Base-by-base conservation (phyloP, 2,888 invertebrate genomes). In the Buathra laborator region DNA sequence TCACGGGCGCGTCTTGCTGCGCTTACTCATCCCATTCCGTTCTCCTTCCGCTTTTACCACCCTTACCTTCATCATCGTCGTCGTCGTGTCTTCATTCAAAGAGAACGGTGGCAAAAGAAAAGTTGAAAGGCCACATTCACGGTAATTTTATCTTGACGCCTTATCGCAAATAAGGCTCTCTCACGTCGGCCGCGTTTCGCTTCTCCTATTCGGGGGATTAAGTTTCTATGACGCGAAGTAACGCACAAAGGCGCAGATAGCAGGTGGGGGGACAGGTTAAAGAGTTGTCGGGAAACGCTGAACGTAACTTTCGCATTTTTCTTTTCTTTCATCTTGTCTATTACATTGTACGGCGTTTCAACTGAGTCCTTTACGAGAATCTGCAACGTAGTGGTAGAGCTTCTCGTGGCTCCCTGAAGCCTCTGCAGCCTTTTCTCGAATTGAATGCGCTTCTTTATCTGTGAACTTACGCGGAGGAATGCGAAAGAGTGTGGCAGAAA, bases 71-170 rank as follows among this genome's bases (percentile, higher is more conserved):
- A n/a, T 46, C 56, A 71, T 64, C 77, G 53, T 71, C 53, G 64
- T 72, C 67, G 62, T 67, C 53, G 56, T 68, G 64, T 77, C 67
- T 44, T 72, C 46, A 48, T 62, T 66, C 67, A 82, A 71, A 84
- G 85, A 82, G 81, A 76, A 59, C 46, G 29, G 37, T 2, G n/a
- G 66, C 24, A 10, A 56, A 75, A 80, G 66, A 56, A 43, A 62
- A 10, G 79, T 66, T 86, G 78, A 66, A 86, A 85, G 71, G 77
- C 86, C 81, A 32, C 59, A 79, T 85, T 84, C 79, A 83, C 59
- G 68, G 86, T 87, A 87, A 87, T 88, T 87, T 86, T 78, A 87
- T 88, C 84, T 83, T 68, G 83, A 64, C 86, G 81, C 81, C 83
- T 84, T 87, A 84, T 83, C 81, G 79, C 79, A 86, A 84, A 81